Conservation (phyloP, 2,113 vertebrate genomes). For the Burhinus oedicnemus region DNA sequence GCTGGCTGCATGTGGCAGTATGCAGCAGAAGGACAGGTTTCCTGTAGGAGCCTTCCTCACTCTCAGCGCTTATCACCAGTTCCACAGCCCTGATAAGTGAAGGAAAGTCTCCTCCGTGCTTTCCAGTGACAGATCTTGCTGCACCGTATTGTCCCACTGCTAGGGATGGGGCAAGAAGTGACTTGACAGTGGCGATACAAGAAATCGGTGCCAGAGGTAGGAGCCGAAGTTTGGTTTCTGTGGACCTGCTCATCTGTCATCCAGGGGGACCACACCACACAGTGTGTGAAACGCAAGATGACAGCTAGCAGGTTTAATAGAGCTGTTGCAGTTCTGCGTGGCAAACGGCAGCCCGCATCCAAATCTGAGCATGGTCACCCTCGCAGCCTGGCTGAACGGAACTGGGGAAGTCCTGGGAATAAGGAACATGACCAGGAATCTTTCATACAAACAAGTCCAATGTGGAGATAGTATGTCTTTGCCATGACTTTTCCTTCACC, state of each 20-base stretch:
- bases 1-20: not conserved
- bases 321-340: not conserved
- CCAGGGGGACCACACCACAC: not conserved
- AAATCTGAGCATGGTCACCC: not conserved
- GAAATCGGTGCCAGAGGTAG: not conserved
- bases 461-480: not conserved
- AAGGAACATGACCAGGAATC: not conserved
- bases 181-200: not conserved
- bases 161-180: not conserved
- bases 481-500: not conserved
- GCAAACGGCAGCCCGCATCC: not conserved
- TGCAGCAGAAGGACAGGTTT: not conserved
- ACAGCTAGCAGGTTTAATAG: not conserved
- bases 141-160: not conserved
- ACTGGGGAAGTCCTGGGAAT: not conserved
- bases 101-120: not conserved
- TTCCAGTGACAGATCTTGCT: not conserved
- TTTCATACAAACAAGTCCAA: not conserved
- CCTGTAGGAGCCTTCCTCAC: not conserved
- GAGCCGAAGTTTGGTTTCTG: not conserved
- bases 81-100: not conserved
- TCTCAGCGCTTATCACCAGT: not conserved
- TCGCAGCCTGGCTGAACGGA: not conserved
- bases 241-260: not conserved
- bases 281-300: not conserved